phyloP scores from a whole-genome alignment of 2,888 invertebrate genomes.

The Mythimna impura region DNA sequence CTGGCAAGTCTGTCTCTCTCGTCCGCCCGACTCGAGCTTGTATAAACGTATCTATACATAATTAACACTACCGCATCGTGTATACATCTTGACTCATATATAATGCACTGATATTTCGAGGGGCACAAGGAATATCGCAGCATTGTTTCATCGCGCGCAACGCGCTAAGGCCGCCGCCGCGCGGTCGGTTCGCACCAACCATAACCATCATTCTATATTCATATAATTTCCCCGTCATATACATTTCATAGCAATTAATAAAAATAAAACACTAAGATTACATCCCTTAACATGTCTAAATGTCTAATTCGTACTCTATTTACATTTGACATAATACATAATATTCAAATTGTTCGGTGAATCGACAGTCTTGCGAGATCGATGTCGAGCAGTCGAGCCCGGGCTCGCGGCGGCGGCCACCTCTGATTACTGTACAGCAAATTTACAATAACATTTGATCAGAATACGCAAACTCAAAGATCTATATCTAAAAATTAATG shows the following conservation, averaged over 20 bases:
- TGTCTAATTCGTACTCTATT: constrained; percentile 88
- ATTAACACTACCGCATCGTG: constrained; percentile 87
- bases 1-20: constrained; percentile 80
- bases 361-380: constrained; percentile 80
- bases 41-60: constrained; percentile 87
- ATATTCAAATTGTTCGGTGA: constrained; percentile 87
- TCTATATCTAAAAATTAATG: constrained; percentile 85
- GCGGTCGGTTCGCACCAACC: constrained; percentile 69
- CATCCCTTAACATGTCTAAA: constrained; percentile 84
- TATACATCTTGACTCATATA: constrained; percentile 86
- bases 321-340: constrained; percentile 86
- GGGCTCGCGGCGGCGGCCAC: constrained; percentile 78
- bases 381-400: constrained; percentile 71
- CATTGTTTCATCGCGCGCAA: constrained; percentile 80
- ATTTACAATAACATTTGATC: constrained; percentile 89
- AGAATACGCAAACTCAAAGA: constrained; percentile 88
- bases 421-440: constrained; percentile 85
- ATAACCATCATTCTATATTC: constrained; percentile 63
- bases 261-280: constrained; percentile 87
- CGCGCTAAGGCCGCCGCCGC: constrained; percentile 75
- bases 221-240: constrained; percentile 72
- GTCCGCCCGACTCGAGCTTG: constrained; percentile 86
- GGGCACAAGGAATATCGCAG: constrained; percentile 90
- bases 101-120: constrained; percentile 89
- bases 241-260: constrained; percentile 80